Percentiles rank a stretch among this genome's conserved stretches.
These are phyloP conservation scores for Hydrozoanthus gracilis DNA, from an alignment of 92 coral and sea anemone species.

Conservation along the genomic window DNA sequence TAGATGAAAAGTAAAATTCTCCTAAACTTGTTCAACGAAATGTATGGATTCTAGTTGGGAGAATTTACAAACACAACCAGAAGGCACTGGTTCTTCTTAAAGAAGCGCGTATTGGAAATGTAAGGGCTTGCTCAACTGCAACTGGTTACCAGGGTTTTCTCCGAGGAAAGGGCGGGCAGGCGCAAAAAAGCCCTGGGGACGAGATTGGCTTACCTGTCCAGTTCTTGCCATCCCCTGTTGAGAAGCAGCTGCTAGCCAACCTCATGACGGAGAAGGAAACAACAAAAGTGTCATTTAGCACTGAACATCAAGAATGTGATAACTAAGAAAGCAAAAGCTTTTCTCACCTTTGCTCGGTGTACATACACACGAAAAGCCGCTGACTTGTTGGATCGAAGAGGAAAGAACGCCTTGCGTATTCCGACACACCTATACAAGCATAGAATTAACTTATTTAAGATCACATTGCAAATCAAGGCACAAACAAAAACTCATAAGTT, in stretches of 20 bases:
- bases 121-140: too few relatives aligned
- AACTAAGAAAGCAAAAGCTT: neutral
- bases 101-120: too few relatives aligned
- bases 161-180: neutral
- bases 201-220: slow-evolving; percentile 70
- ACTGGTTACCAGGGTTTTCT: too few relatives aligned
- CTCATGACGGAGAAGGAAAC: slow-evolving; percentile 41
- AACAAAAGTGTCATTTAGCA: neutral
- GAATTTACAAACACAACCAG: too few relatives aligned
- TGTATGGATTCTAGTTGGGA: too few relatives aligned
- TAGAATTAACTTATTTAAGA: neutral
- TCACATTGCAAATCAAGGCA: too few relatives aligned
- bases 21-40: too few relatives aligned
- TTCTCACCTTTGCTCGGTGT: slow-evolving; percentile 67
- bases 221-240: slow-evolving; percentile 69
- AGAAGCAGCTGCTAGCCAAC: slow-evolving; percentile 79
- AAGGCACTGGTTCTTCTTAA: too few relatives aligned
- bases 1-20: too few relatives aligned
- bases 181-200: neutral
- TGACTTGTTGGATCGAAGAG: slow-evolving; percentile 73
- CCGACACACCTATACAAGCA: slow-evolving; percentile 53
- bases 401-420: slow-evolving; percentile 76
- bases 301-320: neutral
- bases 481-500: too few relatives aligned
- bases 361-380: slow-evolving; percentile 77